A percentile compares a stretch with the other conserved stretches of the same genome.
Evolutionary conservation across 2,113 vertebrate genomes (phyloP).

Genomic region (Xenotilapia longispinis): DNA sequence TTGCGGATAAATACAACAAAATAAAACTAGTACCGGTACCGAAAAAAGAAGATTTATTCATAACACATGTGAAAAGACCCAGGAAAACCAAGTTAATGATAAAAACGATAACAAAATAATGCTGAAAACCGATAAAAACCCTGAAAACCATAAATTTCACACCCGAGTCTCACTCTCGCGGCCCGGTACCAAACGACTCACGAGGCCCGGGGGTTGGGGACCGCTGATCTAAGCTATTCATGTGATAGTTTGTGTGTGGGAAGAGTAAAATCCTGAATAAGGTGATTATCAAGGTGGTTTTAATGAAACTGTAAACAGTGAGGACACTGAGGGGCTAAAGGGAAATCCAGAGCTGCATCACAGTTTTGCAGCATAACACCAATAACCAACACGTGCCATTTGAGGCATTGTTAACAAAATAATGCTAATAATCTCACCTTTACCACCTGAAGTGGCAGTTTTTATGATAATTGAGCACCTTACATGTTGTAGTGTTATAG

Average conservation of each 20-base stretch:
- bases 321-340: not conserved
- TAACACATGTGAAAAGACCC: too few species aligned
- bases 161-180: too few species aligned
- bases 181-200: too few species aligned
- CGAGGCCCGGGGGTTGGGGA: too few species aligned
- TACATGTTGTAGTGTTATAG: not conserved
- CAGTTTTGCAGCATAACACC: not conserved
- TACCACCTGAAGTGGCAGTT: not conserved
- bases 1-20: too few species aligned
- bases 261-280: not conserved
- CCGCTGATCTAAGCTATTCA: not conserved
- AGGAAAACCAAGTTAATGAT: too few species aligned
- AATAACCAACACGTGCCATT: not conserved
- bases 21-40: too few species aligned
- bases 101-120: too few species aligned
- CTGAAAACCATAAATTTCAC: too few species aligned
- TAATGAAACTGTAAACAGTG: not conserved
- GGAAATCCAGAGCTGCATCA: not conserved
- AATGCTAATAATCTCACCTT: not conserved
- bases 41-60: too few species aligned
- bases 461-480: not conserved
- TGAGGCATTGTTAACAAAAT: not conserved
- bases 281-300: fast-evolving
- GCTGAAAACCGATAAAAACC: too few species aligned
- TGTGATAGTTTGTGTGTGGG: not conserved